These are phyloP conservation scores for Achroia grisella DNA, from an alignment of 1,140 invertebrate genomes.

Conservation along the genomic window DNA sequence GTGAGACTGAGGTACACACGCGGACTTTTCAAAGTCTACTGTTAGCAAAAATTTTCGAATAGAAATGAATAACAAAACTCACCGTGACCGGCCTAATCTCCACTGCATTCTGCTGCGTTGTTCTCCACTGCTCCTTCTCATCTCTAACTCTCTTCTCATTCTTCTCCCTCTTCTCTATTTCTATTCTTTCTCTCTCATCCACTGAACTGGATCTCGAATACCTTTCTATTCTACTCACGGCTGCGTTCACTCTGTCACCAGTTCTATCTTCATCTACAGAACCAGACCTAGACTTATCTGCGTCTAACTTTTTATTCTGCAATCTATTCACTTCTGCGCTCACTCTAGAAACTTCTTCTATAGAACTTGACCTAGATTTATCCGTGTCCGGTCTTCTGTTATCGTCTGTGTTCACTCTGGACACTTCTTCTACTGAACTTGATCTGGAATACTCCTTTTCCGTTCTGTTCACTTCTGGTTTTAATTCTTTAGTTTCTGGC, in stretches of 20 bases:
- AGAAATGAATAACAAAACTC: constrained; percentile 16
- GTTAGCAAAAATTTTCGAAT: too few species aligned
- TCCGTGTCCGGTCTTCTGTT: constrained; percentile 6
- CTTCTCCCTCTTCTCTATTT: constrained; percentile 10
- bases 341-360: constrained; percentile 25
- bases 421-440: constrained; percentile 9
- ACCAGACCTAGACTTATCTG: too few species aligned
- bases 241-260: constrained; percentile 27
- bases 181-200: constrained; percentile 26
- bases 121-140: constrained; percentile 18
- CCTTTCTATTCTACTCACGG: constrained; percentile 24
- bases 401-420: constrained; percentile 4
- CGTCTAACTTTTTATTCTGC: constrained; percentile 19
- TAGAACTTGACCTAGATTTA: constrained; percentile 10
- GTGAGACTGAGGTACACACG: too few species aligned
- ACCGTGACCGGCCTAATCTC: constrained; percentile 53
- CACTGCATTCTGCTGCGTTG: constrained; percentile 33
- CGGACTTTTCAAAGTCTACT: too few species aligned
- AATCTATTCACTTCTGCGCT: constrained; percentile 24
- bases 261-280: background rate
- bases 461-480: background rate
- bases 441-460: constrained; percentile 10
- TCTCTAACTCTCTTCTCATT: constrained; percentile 11
- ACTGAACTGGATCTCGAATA: constrained; percentile 40
- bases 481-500: background rate